phyloP scores from a whole-genome alignment of 2,888 invertebrate species.

The Drosophila stalkeri region DNA sequence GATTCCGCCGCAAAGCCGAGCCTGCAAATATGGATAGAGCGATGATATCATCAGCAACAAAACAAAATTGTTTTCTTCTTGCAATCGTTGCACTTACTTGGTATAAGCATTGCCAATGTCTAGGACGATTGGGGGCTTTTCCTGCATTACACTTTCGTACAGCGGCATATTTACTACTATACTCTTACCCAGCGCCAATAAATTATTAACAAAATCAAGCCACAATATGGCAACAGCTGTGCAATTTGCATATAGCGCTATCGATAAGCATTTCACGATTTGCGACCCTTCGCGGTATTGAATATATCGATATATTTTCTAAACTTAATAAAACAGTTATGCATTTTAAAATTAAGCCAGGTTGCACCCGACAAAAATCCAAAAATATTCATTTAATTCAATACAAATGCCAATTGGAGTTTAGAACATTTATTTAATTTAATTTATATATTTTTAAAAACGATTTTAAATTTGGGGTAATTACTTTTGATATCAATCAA shows the following conservation, averaged over 20 bases:
- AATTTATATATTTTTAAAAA: background rate
- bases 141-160: conserved; percentile 93
- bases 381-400: background rate
- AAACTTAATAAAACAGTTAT: background rate
- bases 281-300: background rate
- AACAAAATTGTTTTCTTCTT: background rate
- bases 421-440: too few relatives aligned
- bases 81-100: conserved; percentile 88
- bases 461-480: background rate
- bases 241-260: conserved; percentile 1
- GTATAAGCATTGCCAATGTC: conserved; percentile 97
- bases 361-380: background rate
- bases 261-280: conserved; percentile 8
- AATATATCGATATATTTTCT: conserved; percentile 17
- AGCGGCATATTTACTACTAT: conserved; percentile 87
- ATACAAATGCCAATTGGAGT: background rate
- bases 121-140: conserved; percentile 95
- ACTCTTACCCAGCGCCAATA: background rate
- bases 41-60: conserved; percentile 64
- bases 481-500: background rate
- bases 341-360: background rate
- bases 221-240: conserved; percentile 27
- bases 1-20: conserved; percentile 96
- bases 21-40: conserved; percentile 86
- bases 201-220: conserved; percentile 9